A percentile compares a stretch with the other conserved stretches of the same genome.
phyloP scores from a whole-genome alignment of 2,113 vertebrate species.

The Rhinopithecus roxellana region DNA sequence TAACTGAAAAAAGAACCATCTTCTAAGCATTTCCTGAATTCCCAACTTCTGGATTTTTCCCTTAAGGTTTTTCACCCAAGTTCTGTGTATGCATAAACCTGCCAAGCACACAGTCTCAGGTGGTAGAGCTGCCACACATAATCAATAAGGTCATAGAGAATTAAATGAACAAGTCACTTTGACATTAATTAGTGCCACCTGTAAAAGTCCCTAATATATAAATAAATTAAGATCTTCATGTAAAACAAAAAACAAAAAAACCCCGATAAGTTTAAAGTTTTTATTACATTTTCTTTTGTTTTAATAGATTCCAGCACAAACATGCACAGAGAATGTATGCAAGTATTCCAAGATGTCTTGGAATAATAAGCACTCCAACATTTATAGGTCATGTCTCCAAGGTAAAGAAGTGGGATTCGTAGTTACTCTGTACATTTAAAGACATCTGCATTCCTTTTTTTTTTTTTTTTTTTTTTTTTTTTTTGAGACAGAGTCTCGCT shows the following conservation, averaged over 20 bases:
- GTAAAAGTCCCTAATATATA: background rate
- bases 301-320: constrained; percentile 36
- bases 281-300: constrained; percentile 32
- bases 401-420: background rate
- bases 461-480: no score
- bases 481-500: no score
- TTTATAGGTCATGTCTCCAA: constrained; percentile 5
- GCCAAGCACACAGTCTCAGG: background rate
- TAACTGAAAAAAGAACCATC: background rate
- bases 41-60: constrained; percentile 24
- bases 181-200: constrained; percentile 47
- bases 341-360: constrained; percentile 22
- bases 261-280: background rate
- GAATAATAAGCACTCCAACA: background rate
- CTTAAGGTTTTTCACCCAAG: constrained; percentile 31
- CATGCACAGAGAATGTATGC: background rate
- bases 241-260: background rate
- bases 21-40: constrained; percentile 38
- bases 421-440: background rate
- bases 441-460: background rate
- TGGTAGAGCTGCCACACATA: constrained; percentile 10
- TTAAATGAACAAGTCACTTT: constrained; percentile 33
- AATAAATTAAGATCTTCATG: constrained; percentile 45
- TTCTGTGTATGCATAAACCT: constrained; percentile 27
- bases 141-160: background rate